A percentile compares a stretch with the other conserved stretches of the same genome.
Evolutionary conservation across 2,888 invertebrate species (phyloP).

Genomic region (Cataglyphis altisquamis): DNA sequence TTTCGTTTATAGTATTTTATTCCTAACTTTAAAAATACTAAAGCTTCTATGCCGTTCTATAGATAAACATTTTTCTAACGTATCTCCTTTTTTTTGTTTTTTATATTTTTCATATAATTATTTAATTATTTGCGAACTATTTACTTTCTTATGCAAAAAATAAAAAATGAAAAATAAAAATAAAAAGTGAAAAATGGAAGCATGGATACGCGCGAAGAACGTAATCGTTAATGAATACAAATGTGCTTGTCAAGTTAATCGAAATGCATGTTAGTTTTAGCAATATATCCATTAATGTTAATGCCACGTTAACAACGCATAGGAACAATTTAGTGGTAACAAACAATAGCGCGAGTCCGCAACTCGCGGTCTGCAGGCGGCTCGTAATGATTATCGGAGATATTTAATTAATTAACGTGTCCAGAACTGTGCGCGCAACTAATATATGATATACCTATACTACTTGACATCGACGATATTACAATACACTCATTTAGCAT

Average conservation of each 20-base stretch:
- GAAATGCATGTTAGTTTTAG: conserved; percentile 81
- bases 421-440: conserved; percentile 63
- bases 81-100: background rate
- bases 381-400: conserved; percentile 76
- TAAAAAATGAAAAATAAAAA: background rate
- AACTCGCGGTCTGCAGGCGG: conserved; percentile 54
- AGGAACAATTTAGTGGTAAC: conserved; percentile 76
- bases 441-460: conserved; percentile 65
- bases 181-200: conserved; percentile 25
- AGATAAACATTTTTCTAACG: background rate
- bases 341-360: conserved; percentile 76
- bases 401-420: conserved; percentile 81
- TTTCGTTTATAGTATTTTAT: conserved; percentile 1
- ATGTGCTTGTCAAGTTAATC: conserved; percentile 78
- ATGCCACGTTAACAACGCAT: conserved; percentile 77
- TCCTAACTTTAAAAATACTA: background rate
- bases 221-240: conserved; percentile 72
- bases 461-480: conserved; percentile 68
- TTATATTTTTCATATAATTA: background rate
- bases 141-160: background rate
- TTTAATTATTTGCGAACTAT: background rate
- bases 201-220: conserved; percentile 19
- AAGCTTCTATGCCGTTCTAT: background rate
- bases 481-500: conserved; percentile 70
- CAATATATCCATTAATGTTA: conserved; percentile 84